These are phyloP conservation scores for Mechanitis mazaeus DNA, from an alignment of 2,888 invertebrate species.

Conservation along the genomic window DNA sequence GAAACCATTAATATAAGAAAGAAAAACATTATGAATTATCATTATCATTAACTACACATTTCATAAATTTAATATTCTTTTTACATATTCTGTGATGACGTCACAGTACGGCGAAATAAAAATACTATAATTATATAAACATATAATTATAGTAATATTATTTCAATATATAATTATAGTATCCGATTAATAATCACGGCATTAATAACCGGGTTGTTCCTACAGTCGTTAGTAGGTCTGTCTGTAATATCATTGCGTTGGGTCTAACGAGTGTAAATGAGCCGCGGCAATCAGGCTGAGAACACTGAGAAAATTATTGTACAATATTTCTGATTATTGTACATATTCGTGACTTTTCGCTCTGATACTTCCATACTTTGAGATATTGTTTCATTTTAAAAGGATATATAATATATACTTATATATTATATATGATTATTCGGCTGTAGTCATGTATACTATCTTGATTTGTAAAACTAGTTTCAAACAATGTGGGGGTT, in stretches of 20 bases:
- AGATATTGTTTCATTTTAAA: no score
- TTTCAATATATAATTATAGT: background rate
- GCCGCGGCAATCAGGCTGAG: slow-evolving; percentile 47
- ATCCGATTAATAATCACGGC: slow-evolving; percentile 15
- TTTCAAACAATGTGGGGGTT: no score
- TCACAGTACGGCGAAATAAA: no score
- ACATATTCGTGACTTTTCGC: slow-evolving; percentile 65
- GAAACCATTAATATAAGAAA: no score
- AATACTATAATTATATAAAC: background rate
- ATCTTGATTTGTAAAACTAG: no score
- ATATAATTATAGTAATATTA: background rate
- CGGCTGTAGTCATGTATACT: no score
- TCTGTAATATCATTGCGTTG: slow-evolving; percentile 22
- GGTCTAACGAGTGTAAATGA: slow-evolving; percentile 39
- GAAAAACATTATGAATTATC: no score
- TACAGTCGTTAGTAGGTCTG: slow-evolving; percentile 18
- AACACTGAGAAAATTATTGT: slow-evolving; percentile 34
- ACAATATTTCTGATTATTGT: slow-evolving; percentile 46
- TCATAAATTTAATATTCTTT: no score
- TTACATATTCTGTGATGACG: no score
- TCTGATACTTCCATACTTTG: slow-evolving; percentile 45
- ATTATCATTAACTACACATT: no score
- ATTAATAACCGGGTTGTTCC: slow-evolving; percentile 20
- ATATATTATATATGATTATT: no score
- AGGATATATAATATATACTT: background rate